Conservation (phyloP, 2,113 vertebrate species). For the Otus sunia region DNA sequence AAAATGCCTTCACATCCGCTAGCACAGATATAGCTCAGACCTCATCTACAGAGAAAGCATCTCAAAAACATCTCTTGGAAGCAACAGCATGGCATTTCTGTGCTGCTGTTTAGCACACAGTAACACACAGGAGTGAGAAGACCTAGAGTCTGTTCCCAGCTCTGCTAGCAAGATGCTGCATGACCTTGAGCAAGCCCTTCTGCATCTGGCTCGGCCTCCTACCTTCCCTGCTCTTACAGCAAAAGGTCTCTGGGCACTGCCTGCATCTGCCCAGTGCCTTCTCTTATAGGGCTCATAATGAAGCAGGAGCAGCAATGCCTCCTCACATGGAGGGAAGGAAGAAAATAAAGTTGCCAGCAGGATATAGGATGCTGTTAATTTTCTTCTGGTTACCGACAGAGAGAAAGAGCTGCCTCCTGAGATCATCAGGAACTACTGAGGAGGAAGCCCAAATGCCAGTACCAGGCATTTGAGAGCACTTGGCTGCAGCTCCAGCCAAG, state of each 20-base stretch:
- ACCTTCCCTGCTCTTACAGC: background rate
- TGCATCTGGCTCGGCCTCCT: background rate
- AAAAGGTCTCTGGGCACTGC: accelerated
- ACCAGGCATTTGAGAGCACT: background rate
- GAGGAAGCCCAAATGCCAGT: background rate
- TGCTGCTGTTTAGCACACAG: background rate
- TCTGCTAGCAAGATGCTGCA: background rate
- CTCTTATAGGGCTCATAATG: accelerated
- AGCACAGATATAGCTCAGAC: background rate
- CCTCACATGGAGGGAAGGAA: accelerated
- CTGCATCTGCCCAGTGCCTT: background rate
- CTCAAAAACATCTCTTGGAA: background rate
- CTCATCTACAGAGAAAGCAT: background rate
- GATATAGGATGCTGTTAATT: accelerated
- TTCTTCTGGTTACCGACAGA: background rate
- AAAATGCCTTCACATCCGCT: background rate
- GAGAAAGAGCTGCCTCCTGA: background rate
- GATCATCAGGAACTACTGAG: background rate
- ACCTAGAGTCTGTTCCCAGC: background rate
- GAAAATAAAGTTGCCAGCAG: background rate
- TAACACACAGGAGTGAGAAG: background rate
- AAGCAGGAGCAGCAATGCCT: background rate
- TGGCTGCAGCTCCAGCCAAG: background rate
- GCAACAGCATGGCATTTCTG: background rate
- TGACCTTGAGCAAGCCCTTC: background rate